These are phyloP conservation scores for Pseudoips prasinana DNA, from an alignment of 2,888 invertebrate species.

Conservation along the genomic window DNA sequence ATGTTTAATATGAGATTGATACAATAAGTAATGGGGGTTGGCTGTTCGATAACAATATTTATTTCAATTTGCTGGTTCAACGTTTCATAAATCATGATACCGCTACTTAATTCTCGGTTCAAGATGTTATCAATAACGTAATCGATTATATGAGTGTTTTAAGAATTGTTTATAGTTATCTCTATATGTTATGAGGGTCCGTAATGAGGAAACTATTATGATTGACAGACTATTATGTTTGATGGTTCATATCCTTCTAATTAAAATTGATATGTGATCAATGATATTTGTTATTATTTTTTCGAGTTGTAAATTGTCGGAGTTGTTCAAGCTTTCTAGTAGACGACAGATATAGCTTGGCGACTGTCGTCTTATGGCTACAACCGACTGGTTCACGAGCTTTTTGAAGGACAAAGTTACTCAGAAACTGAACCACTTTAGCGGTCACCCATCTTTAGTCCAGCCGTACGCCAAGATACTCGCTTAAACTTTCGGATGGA, in stretches of 20 bases:
- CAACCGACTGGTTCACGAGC: no score
- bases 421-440: no score
- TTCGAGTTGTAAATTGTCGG: no score
- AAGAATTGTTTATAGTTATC: slow-evolving; percentile 9
- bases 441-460: no score
- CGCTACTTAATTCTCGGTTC: slow-evolving; percentile 2
- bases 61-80: slow-evolving; percentile 17
- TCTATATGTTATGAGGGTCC: slow-evolving; percentile 6
- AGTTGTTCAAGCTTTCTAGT: no score
- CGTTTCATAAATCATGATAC: slow-evolving; percentile 21
- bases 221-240: slow-evolving; percentile 12
- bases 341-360: no score
- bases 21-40: slow-evolving; percentile 10
- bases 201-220: slow-evolving; percentile 15
- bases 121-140: slow-evolving; percentile 6
- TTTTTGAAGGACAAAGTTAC: no score
- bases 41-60: slow-evolving; percentile 16
- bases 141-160: slow-evolving; percentile 13
- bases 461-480: no score
- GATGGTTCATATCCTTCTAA: slow-evolving; percentile 2
- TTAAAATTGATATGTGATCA: not conserved
- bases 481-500: no score
- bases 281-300: no score
- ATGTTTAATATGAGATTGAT: slow-evolving; percentile 19
- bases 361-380: no score